Base-by-base conservation (phyloP, 2,113 vertebrate species). In the Mirza zaza region DNA sequence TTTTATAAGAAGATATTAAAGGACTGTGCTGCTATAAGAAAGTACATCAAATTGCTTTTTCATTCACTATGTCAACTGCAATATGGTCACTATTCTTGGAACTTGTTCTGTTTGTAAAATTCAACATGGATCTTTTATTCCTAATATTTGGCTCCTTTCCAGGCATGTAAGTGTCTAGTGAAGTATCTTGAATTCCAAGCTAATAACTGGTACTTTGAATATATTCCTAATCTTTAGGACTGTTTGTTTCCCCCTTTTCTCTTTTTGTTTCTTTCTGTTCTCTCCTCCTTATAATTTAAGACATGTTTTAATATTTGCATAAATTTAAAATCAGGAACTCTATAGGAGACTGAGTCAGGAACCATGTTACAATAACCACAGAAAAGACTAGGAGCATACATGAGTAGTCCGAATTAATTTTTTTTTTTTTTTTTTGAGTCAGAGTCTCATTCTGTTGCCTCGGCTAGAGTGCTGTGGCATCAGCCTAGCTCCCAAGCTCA, bases 31-130 rank as follows among this genome's bases (percentile, higher is more conserved):
- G 36, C 42, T 92, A 13, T 92, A 90, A 89, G 42, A 95, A 92
- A 97, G 82, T 83, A 65, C 45, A 95, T 91, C 57, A 92, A 95
- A 97, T 67, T 95, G 89, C 73, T 96, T 94, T 97, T 81, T 45
- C n/a, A 93, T 96, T 96, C 67, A 95, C 32, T 92, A 80, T 92
- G 93, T 65, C 94, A 91, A 9, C 2, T 92, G 76, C 97, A 97
- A 95, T 42, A 87, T 90, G 90, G 84, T 48, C 10, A 52, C 27
- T 90, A 76, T 95, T 96, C 45, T 96, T 94, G 61, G 83, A 97
- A 83, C 34, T 79, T 67, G 27, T 68, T 96, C 36, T 84, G 59
- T 90, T 95, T 79, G 11, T 15, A 83, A 76, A 32, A 67, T 97
- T 50, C 20, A 84, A 18, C 36, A 45, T 34, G 21, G 10, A 80